Base-by-base conservation (phyloP, 2,888 invertebrate species). In the Drosophila pegasa region DNA sequence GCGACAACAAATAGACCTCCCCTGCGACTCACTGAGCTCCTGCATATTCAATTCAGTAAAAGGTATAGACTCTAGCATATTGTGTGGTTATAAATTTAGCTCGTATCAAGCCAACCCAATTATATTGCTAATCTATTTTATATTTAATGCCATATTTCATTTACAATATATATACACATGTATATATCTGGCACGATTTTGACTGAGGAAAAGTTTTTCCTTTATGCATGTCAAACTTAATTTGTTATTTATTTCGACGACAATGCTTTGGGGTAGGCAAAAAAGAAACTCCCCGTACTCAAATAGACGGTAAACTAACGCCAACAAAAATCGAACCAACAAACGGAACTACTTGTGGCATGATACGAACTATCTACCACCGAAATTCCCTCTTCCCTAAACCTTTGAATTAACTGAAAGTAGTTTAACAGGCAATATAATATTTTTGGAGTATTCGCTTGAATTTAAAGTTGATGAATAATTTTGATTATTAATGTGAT, bases 251-350 rank as follows among this genome's bases (percentile, higher is more conserved):
- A 71, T 64, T 47, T 57, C 27, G 61, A 57, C 56, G 57, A 37
- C 31, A 27, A 38, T 9, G n/a, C 12, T 12, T 55, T 33, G 33
- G 27, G 31, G 27, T 22, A 59, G 64, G 41, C 20, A 50, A 29
- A 62, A 45, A 3, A 50, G 16, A 61, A 50, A 1, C 22, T 40
- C 6, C 50, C 6, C 35, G 9, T 22, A 14, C 38, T 31, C 9
- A 37, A 33, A 29, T 40, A 43, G 38, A 7, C 29, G 38, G 45
- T 75, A 75, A 77, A 75, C 66, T 65, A 71, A 57, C 47, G 55
- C 35, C 43, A 66, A 33, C 43, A 67, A 50, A 50, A 80, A 82
- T 82, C 85, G 86, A 83, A 82, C 80, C 75, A 86, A 85, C 82
- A 86, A 83, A 72, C 68, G 47, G 27, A 29, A 27, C 43, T 37